Evolutionary conservation across 2,888 invertebrate species (phyloP), one percentile per base, ranked within the genome.

Genomic region (Yponomeuta malinellus): DNA sequence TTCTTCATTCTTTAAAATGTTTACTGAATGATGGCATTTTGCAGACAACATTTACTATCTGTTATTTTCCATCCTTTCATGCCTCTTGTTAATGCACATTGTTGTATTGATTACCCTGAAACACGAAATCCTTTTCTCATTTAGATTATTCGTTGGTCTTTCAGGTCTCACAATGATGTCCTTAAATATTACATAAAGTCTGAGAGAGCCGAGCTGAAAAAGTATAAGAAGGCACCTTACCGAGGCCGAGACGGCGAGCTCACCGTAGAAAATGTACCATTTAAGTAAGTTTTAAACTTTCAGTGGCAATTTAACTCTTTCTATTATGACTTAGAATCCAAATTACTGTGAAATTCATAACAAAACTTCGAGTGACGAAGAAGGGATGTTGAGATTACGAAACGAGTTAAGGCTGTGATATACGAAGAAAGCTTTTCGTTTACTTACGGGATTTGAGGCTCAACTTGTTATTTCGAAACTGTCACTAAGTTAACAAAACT

Each of bases 91-190:
- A 37, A 37, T 2, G 37, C 37, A 37, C 37, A 37, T 37, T 37
- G 37, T 23, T 23, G 23, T 23, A 23, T 23, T 23, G 43, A 43
- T 43, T 43, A 43, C 43, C 5, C 8, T 43, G 43, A 43, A 43
- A 43, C 43, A 43, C 43, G 12, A 59, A 59, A 59, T 59, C 52
- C 15, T 59, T 59, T 59, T 59, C 52, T 15, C 52, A 59, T 59
- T 59, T 67, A 67, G 9, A 37, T 43, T n/a, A 43, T 67, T 67
- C n/a, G 33, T 37, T 67, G 37, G 12, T 10, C 10, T 78, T 77
- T 73, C 83, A 92, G 97, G 97, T 93, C 95, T 33, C 94, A 94
- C 78, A 78, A 88, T 1, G 94, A 95, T 65, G 93, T 95, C 43
- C 78, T 94, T 72, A 89, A 90, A 37, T 94, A 94, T 80, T 95